Evolutionary conservation across 2,888 invertebrate genomes (phyloP).

Genomic region (Andrena minutula): DNA sequence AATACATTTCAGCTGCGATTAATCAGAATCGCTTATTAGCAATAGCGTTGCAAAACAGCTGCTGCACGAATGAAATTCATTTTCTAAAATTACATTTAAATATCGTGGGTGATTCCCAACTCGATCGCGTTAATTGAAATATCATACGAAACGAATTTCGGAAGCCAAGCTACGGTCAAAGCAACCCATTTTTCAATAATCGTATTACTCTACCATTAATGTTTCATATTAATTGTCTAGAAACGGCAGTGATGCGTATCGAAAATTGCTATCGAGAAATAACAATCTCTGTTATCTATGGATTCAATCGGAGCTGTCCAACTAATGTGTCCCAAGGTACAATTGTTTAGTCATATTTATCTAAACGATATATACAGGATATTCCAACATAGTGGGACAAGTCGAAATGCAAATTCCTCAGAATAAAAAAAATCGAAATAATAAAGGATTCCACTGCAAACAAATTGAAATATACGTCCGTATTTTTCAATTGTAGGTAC

Average conservation of each 20-base stretch:
- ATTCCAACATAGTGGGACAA: neutral
- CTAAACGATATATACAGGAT: constrained; percentile 35
- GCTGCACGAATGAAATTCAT: constrained; percentile 26
- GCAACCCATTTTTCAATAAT: constrained; percentile 20
- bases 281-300: constrained; percentile 42
- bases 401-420: no score
- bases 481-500: no score
- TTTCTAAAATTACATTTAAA: constrained; percentile 19
- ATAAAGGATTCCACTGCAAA: no score
- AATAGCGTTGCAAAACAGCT: constrained; percentile 19
- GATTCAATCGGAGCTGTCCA: constrained; percentile 48
- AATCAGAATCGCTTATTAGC: constrained; percentile 1
- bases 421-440: no score
- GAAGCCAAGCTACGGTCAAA: constrained; percentile 3
- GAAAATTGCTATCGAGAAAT: constrained; percentile 42
- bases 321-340: constrained; percentile 51
- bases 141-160: constrained; percentile 8
- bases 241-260: constrained; percentile 49
- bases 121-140: constrained; percentile 13
- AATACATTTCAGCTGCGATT: constrained; percentile 12
- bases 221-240: constrained; percentile 12
- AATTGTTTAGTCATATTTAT: constrained; percentile 38
- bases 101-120: neutral
- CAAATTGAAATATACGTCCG: no score
- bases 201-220: constrained; percentile 19